Percentiles rank a stretch among this genome's conserved stretches.
Evolutionary conservation across 2,888 invertebrate species (phyloP).

Genomic region (Spilarctia lutea): DNA sequence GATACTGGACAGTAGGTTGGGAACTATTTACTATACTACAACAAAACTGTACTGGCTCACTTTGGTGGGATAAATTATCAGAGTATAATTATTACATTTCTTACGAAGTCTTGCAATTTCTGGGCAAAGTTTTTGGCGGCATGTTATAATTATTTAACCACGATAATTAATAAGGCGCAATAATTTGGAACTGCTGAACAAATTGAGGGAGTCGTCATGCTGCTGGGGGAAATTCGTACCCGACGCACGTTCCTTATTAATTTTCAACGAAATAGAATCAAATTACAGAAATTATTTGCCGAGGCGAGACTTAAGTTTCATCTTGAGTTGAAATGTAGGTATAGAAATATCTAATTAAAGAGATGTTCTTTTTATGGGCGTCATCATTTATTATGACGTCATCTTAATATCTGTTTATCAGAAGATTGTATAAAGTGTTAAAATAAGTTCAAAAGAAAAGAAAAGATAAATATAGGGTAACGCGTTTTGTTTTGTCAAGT

Average conservation of each 20-base stretch:
- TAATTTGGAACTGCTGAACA: constrained; percentile 66
- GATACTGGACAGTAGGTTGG: constrained; percentile 54
- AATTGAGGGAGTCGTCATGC: constrained; percentile 61
- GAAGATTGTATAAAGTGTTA: neutral
- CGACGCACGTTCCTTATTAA: constrained; percentile 71
- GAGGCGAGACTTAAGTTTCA: constrained; percentile 48
- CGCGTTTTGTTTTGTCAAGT: no score
- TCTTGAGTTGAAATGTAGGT: constrained; percentile 28
- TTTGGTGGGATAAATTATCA: constrained; percentile 49
- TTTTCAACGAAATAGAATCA: constrained; percentile 70
- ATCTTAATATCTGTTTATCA: neutral
- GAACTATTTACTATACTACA: constrained; percentile 58
- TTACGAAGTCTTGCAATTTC: constrained; percentile 52
- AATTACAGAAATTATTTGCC: constrained; percentile 66
- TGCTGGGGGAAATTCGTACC: constrained; percentile 52
- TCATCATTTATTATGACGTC: neutral
- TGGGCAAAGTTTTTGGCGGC: constrained; percentile 49
- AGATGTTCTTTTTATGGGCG: neutral
- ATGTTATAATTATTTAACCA: constrained; percentile 64
- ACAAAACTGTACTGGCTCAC: constrained; percentile 47
- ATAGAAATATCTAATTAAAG: constrained; percentile 2
- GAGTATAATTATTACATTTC: constrained; percentile 60
- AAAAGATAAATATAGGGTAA: neutral
- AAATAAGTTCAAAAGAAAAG: neutral
- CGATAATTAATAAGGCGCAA: constrained; percentile 71